Evolutionary conservation across 2,888 invertebrate genomes (phyloP).

Genomic region (Mesorhabditis spiculigera): DNA sequence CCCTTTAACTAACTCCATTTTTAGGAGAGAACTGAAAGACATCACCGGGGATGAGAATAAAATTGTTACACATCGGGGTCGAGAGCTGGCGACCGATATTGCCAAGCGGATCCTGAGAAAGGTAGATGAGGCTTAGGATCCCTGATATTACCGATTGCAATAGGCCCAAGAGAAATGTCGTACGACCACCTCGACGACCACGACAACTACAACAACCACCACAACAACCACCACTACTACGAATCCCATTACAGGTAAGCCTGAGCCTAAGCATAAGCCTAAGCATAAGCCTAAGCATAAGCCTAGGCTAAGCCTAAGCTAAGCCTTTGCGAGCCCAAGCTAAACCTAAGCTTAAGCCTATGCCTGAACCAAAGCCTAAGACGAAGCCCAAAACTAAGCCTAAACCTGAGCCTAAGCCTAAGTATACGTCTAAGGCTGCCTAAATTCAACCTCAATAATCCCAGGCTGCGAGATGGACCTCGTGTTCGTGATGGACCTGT

Average conservation of each 20-base stretch:
- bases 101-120: conserved; percentile 45
- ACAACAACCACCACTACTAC: conserved; percentile 52
- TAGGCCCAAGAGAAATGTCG: conserved; percentile 49
- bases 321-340: too few relatives aligned
- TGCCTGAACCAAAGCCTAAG: too few relatives aligned
- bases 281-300: too few relatives aligned
- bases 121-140: conserved; percentile 16
- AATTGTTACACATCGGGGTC: conserved; percentile 52
- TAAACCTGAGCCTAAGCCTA: conserved; percentile 42
- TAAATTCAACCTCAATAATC: too few relatives aligned
- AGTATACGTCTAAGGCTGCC: too few relatives aligned
- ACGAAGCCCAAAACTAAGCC: too few relatives aligned
- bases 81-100: conserved; percentile 50
- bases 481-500: conserved; percentile 54
- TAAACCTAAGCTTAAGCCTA: neutral
- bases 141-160: neutral
- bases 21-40: conserved; percentile 48
- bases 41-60: conserved; percentile 54
- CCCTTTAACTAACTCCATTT: conserved; percentile 23
- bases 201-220: conserved; percentile 37
- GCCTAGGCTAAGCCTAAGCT: too few relatives aligned
- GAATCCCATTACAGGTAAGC: conserved; percentile 48
- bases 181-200: conserved; percentile 22
- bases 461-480: conserved; percentile 52
- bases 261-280: neutral